Evolutionary conservation across 1,140 invertebrate species (phyloP), one percentile per base, ranked within the genome.

Genomic region (Thalassaphorura encarpata): DNA sequence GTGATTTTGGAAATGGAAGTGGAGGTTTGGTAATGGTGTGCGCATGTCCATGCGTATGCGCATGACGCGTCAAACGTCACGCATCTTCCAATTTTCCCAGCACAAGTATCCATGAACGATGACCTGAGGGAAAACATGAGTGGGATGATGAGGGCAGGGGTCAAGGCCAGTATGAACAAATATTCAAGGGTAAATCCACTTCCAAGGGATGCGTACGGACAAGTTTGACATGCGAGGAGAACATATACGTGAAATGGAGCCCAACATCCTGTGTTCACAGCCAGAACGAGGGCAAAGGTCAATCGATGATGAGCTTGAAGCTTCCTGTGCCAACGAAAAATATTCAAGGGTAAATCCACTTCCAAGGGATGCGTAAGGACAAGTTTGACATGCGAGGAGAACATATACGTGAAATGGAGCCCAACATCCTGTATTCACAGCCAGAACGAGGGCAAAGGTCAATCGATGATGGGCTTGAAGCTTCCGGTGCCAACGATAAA

Each of bases 261-360:
- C 56, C 59, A 64, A 28, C 59, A 61, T 42, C 61, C 46, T 18
- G 41, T 52, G 31, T 64, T 61, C 4, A 64, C 45, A 2, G 51
- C 43, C 18, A 64, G 29, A 4, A 61, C 45, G 23, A 61, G 51
- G 1, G 48, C 46, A 52, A 64, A 59, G 18, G 60, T 61, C 29
- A 61, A 49, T 19, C 63, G 53, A 23, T 64, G 63, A 21, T 64
- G 59, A 18, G 52, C 52, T 45, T 57, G 59, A 3, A 64, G 28
- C 46, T 64, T 64, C 24, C 63, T 43, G n/a, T 59, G 54, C 63
- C 63, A 64, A 8, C 63, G 52, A 26, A 59, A 63, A 0, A 63
- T 18, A 16, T 56, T 51, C 15, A 31, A 27, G 3, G 24, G 28
- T n/a, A 47, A 41, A 18, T 55, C 33, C n/a, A n/a, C n/a, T n/a